Percentiles rank a stretch among this genome's conserved stretches.
phyloP scores from a whole-genome alignment of 2,113 vertebrate species.

The Muscicapa adusta region DNA sequence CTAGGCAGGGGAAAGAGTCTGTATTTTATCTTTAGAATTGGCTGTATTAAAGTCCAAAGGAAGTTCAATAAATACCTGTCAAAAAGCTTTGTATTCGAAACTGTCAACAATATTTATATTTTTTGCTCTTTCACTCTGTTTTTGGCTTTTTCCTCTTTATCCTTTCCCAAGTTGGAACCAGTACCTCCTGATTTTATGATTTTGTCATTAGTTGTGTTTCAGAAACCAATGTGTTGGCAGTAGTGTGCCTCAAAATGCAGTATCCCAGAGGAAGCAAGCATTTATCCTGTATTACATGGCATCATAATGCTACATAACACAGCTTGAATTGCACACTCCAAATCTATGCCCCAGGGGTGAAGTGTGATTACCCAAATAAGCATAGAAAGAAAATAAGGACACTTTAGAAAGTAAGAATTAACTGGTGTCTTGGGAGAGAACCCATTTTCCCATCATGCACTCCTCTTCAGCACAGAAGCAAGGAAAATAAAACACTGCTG shows the following conservation, averaged over 20 bases:
- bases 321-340: background rate
- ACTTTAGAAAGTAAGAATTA: background rate
- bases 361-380: conserved; percentile 5
- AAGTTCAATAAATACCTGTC: background rate
- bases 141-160: background rate
- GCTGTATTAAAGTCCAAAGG: background rate
- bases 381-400: background rate
- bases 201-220: background rate
- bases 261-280: background rate
- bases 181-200: background rate
- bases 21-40: background rate
- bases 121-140: background rate
- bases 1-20: background rate
- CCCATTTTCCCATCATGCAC: background rate
- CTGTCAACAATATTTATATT: background rate
- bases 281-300: background rate
- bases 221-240: background rate
- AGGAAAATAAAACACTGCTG: background rate
- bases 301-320: background rate
- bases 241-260: background rate
- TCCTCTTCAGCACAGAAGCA: background rate
- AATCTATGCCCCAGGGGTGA: background rate
- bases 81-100: background rate
- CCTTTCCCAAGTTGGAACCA: background rate
- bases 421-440: background rate